Base-by-base conservation (phyloP, 53 echinoderm and acorn worm species). In the Hippasteria phrygiana region DNA sequence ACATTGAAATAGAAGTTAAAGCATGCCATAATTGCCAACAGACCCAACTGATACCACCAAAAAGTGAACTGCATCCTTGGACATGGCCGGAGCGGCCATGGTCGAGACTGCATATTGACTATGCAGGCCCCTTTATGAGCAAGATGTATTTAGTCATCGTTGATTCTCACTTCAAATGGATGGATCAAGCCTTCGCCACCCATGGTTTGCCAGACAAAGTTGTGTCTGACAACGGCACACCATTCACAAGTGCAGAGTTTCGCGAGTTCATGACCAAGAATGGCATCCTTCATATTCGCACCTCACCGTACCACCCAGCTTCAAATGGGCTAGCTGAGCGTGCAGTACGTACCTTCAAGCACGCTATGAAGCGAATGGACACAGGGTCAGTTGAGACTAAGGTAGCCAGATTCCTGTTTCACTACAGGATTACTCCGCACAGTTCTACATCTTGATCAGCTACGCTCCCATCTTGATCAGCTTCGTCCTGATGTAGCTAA, bases 141-240 rank as follows among this genome's bases (percentile, higher is more conserved):
- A 35, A 88, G 32, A 45, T 88, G 76, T 88, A 78, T 34, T 43
- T 72, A 43, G 36, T 80, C 1, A 71, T 92, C 4, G 88, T 80
- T 0, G 92, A 92, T 48, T 79, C 75, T 17, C 92, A 83, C 55
- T 89, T 76, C 17, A 89, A 92, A 37, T 92, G 77, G 89, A 8
- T 88, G 32, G 89, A 88, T 20, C 46, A 31, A 43, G 78, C 80
- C 5, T 91, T 92, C 18, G 87, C 78, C 10, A 67, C 83, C n/a
- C 74, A 88, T 80, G 92, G 92, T 0, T 42, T 92, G 34, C 88
- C 88, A 47, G 53, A 71, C 18, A 43, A 71, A 22, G 55, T 90
- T 31, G 90, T 90, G 33, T 73, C 83, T 0, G 84, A 90, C 51
- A 91, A 91, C 54, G 71, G 64, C 9, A 66, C 14, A 41, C 6